Evolutionary conservation across 2,797 vertebrate species (phyloP).

Genomic region (Sebastes elongatus): DNA sequence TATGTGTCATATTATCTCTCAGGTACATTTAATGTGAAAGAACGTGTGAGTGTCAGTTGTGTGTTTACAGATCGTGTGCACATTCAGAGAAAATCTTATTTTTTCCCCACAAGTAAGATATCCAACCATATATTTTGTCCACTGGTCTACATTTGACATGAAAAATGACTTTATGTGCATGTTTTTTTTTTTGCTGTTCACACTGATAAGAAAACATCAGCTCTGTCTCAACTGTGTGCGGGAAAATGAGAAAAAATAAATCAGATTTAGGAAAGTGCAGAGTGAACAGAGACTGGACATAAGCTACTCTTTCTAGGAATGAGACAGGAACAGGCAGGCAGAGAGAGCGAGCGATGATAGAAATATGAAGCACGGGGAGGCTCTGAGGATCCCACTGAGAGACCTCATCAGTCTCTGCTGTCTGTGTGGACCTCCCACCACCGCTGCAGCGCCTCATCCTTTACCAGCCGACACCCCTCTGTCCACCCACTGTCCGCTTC

Average conservation of each 20-base stretch:
- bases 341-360: not conserved
- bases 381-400: conserved; percentile 6
- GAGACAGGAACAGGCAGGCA: not conserved
- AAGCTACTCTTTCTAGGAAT: not conserved
- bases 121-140: not conserved
- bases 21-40: not conserved
- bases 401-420: conserved; percentile 50
- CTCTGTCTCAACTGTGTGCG: not conserved
- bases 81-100: not conserved
- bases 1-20: not conserved
- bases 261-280: not conserved
- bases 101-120: not conserved
- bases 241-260: not conserved
- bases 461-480: conserved; percentile 32
- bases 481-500: conserved; percentile 43
- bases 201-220: conserved; percentile 7
- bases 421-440: conserved; percentile 34
- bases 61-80: not conserved
- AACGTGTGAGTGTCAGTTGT: not conserved
- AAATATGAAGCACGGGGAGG: conserved; percentile 13
- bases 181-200: not conserved
- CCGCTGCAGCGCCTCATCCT: conserved; percentile 33
- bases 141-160: not conserved
- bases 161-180: not conserved
- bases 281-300: not conserved